Conservation (phyloP, 1,140 invertebrate species). For the Drosophila rhopaloa region DNA sequence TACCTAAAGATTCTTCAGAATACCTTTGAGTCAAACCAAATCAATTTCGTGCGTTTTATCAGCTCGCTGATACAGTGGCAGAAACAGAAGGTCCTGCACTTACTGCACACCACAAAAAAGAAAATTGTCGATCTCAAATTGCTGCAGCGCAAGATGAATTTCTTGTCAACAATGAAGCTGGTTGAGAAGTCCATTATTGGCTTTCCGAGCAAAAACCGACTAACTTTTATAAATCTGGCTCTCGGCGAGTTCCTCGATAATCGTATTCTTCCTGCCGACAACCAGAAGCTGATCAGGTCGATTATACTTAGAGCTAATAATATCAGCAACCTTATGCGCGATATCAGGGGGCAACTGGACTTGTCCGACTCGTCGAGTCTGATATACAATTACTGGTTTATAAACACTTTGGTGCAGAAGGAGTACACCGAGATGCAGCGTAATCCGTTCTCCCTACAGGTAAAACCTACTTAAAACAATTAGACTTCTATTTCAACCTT, state of each 20-base stretch:
- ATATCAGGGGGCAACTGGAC: constrained; percentile 45
- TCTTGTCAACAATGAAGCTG: constrained; percentile 55
- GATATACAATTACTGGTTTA: constrained; percentile 43
- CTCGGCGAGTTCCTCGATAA: constrained; percentile 59
- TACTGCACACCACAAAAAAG: constrained; percentile 85
- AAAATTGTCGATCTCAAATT: constrained; percentile 82
- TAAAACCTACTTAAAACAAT: not conserved
- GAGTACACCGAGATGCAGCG: constrained; percentile 52
- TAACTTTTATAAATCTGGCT: constrained; percentile 51
- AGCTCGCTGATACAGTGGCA: constrained; percentile 63
- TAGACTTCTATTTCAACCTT: not conserved
- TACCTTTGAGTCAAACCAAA: constrained; percentile 67
- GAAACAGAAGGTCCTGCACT: constrained; percentile 64
- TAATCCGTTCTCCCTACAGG: constrained; percentile 58
- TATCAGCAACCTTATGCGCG: constrained; percentile 32
- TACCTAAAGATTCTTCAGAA: constrained; percentile 55
- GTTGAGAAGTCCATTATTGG: constrained; percentile 54
- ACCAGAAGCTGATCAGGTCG: constrained; percentile 48
- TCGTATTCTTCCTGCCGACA: constrained; percentile 51
- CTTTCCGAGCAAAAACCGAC: constrained; percentile 35
- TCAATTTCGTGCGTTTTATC: constrained; percentile 40
- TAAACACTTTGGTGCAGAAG: constrained; percentile 38
- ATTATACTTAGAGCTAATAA: constrained; percentile 41
- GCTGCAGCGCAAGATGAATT: constrained; percentile 54
- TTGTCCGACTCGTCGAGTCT: constrained; percentile 33